Evolutionary conservation across 2,797 vertebrate species (phyloP), one percentile per base, ranked within the genome.

Genomic region (Mallotus villosus): DNA sequence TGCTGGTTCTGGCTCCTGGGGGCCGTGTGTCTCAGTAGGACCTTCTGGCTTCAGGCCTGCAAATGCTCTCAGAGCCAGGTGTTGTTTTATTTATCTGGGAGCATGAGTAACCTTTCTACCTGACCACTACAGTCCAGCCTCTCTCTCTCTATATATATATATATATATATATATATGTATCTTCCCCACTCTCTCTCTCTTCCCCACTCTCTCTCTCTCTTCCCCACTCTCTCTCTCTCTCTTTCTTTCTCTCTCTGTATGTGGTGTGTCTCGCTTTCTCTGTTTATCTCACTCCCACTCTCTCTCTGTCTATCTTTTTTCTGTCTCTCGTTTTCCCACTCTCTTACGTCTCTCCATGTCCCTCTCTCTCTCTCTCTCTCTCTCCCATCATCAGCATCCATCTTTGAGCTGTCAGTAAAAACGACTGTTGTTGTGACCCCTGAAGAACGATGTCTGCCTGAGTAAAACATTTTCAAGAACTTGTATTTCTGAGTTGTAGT

Each of bases 11-110:
- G 67, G 70, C 60, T 66, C 27, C 64, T 74, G 61, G 69, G 71
- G 71, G 78, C 62, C 70, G 74, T 63, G 29, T 77, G 62, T 61
- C 67, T 46, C 58, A 62, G 61, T 41, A 77, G 34, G n/a, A 14
- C 55, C 68, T n/a, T n/a, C n/a, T 78, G 79, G 75, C 73, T 60
- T 51, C 27, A 21, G 41, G 79, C 75, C 78, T 70, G 64, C 57
- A 17, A 34, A 51, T 71, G 63, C 63, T 34, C 63, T 41, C 46
- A 14, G 25, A 63, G 61, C 69, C 80, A 66, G 68, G 76, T 74
- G 76, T 74, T 78, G 60, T 76, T 71, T 78, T 78, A 81, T 76
- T 81, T 78, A 81, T 78, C 63, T 27, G 67, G 37, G 49, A 67
- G 60, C 57, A 60, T n/a, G 59, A 72, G 37, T 80, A 73, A 82